A percentile compares a stretch with the other conserved stretches of the same genome.
Conservation (phyloP, 2,888 invertebrate species). For the Adela reaumurella region DNA sequence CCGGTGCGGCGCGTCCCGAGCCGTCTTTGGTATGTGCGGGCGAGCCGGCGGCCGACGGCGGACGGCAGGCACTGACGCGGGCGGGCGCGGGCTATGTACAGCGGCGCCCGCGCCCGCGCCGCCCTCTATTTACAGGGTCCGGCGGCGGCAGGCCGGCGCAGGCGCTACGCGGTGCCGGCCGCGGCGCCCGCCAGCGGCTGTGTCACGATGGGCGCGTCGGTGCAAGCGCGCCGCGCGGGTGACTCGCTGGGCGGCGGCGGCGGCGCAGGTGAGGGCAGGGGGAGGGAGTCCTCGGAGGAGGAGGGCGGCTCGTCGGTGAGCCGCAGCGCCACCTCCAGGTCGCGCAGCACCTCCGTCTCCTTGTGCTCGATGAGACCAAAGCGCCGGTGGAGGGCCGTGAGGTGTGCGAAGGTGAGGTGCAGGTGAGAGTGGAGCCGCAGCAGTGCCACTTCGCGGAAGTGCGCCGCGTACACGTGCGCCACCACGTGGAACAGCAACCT, state of each 20-base stretch:
- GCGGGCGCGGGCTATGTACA: background rate
- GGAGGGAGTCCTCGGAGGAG: constrained; percentile 16
- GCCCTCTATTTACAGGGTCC: constrained; percentile 4
- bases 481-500: constrained; percentile 96
- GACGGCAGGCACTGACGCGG: background rate
- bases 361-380: constrained; percentile 92
- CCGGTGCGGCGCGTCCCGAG: background rate
- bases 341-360: constrained; percentile 92
- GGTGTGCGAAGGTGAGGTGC: constrained; percentile 95
- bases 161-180: constrained; percentile 40
- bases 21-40: constrained; percentile 4
- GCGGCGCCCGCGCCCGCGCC: constrained; percentile 3
- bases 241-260: constrained; percentile 11
- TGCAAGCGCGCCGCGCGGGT: constrained; percentile 11
- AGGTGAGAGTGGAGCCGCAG: constrained; percentile 94
- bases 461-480: constrained; percentile 97
- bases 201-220: constrained; percentile 57
- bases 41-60: constrained; percentile 10
- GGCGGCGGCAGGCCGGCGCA: constrained; percentile 23
- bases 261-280: constrained; percentile 9
- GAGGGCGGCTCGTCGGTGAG: constrained; percentile 49
- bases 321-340: constrained; percentile 81
- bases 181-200: constrained; percentile 45
- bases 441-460: constrained; percentile 93
- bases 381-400: constrained; percentile 79